Base-by-base conservation (phyloP, 2,113 vertebrate genomes). In the Scophthalmus maximus region DNA sequence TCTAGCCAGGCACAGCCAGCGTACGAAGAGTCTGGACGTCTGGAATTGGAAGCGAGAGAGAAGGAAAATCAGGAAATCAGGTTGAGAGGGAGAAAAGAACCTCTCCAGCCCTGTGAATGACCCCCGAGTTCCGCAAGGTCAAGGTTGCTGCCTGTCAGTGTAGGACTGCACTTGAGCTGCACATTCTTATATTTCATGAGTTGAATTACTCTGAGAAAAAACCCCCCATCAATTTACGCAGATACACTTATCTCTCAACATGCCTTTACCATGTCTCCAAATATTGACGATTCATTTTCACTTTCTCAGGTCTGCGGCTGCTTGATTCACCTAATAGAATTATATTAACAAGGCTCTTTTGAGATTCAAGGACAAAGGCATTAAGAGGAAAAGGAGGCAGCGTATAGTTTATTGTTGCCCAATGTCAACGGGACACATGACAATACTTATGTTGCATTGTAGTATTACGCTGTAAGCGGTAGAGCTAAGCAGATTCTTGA, bases 261-360 rank as follows among this genome's bases (percentile, higher is more conserved):
- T 68, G 55, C 20, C 65, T 76, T 71, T 64, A 80, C 71, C 27
- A 72, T 62, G 79, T 86, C 66, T 83, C 69, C 46, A 81, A 87
- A 87, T 88, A 90, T 89, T 87, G 87, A 91, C 86, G 81, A 86
- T 91, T 90, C 79, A 90, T 89, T 90, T 89, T 66, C 17, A 42
- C 22, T 27, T 83, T 72, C 83, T 91, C 81, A 76, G 76, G 84
- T 79, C 82, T 71, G 74, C 52, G 55, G 71, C 79, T 61, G 74
- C 79, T 79, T 87, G 84, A 90, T 81, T 92, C 80, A 79, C 78
- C 72, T 79, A 87, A 88, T 87, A 85, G 80, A 88, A 82, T 82
- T 78, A 61, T 87, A 90, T 90, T 91, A 91, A 85, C 70, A 74
- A 81, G 82, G 36, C 70, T 87, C 78, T 82, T 81, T 65, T 73